Conservation (phyloP, 2,113 vertebrate species). For the Lota lota region DNA sequence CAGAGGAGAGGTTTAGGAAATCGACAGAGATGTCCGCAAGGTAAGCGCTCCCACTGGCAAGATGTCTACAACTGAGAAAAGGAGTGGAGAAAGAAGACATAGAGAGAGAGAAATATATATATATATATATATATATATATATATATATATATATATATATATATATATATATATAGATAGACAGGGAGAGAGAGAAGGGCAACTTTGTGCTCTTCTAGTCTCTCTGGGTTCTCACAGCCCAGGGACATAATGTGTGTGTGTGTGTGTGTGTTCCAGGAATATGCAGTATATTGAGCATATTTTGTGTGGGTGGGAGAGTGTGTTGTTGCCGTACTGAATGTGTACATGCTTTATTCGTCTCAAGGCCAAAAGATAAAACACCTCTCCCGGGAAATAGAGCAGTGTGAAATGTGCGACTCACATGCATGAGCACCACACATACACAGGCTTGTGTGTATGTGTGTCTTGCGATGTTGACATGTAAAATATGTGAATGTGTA, state of each 20-base stretch:
- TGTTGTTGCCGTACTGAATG: background rate
- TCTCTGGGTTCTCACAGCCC: constrained; percentile 45
- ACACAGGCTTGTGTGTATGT: constrained; percentile 2
- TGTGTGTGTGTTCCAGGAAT: constrained; percentile 18
- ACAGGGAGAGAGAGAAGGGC: constrained; percentile 20
- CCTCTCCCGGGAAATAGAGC: constrained; percentile 34
- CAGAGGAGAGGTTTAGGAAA: constrained; percentile 10
- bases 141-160: constrained; percentile 9
- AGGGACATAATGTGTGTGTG: constrained; percentile 47
- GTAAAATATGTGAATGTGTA: constrained; percentile 10
- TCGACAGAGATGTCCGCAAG: constrained; percentile 56
- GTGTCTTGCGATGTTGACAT: background rate
- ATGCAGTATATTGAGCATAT: constrained; percentile 6
- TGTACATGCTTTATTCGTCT: constrained; percentile 45
- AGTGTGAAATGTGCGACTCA: background rate
- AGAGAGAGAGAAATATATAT: constrained; percentile 3
- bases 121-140: background rate
- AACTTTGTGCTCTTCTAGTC: constrained; percentile 40
- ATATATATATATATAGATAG: background rate
- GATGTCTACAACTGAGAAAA: constrained; percentile 5
- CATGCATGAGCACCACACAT: background rate
- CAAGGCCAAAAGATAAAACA: constrained; percentile 61
- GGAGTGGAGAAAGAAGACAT: constrained; percentile 4
- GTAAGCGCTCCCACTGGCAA: constrained; percentile 65
- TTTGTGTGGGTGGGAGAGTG: constrained; percentile 2